phyloP scores from a whole-genome alignment of 2,113 vertebrate species.

The Brachyhypopomus gauderio region DNA sequence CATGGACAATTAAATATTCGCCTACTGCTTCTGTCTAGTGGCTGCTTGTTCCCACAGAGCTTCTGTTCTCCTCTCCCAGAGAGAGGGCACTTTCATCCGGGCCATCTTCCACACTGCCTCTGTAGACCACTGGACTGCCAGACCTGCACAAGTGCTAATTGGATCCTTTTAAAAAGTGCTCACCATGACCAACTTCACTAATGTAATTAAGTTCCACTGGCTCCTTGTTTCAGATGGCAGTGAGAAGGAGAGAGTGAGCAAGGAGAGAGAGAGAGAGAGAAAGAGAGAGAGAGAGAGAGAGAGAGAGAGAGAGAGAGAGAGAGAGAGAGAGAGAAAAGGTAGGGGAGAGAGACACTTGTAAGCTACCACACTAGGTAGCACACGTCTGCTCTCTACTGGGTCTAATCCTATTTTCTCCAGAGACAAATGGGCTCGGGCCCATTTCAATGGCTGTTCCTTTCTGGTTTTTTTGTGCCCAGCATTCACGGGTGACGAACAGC shows the following conservation, averaged over 20 bases:
- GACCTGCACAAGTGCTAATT: constrained; percentile 28
- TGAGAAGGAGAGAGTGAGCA: background rate
- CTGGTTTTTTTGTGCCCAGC: too few relatives aligned
- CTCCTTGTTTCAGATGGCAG: background rate
- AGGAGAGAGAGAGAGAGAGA: constrained; percentile 3
- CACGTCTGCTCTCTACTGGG: constrained; percentile 26
- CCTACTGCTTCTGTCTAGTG: too few relatives aligned
- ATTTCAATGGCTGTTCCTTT: too few relatives aligned
- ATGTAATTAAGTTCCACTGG: constrained; percentile 30
- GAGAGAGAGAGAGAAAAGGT: background rate
- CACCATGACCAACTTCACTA: constrained; percentile 25
- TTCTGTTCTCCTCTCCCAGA: too few relatives aligned
- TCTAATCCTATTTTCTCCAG: constrained; percentile 53
- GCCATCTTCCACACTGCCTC: too few relatives aligned
- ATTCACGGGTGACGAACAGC: background rate
- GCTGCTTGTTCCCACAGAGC: too few relatives aligned
- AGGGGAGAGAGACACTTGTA: background rate
- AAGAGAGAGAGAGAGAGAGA: constrained; percentile 7
- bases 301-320: constrained; percentile 19
- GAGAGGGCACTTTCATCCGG: too few relatives aligned
- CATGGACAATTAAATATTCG: too few relatives aligned
- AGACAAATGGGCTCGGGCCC: constrained; percentile 46
- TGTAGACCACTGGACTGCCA: constrained; percentile 11
- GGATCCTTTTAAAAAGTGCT: constrained; percentile 26
- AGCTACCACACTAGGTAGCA: constrained; percentile 4